Percentiles rank a stretch among this genome's conserved stretches.
Conservation (phyloP, 2,888 invertebrate species). For the Macrophya annulata region DNA sequence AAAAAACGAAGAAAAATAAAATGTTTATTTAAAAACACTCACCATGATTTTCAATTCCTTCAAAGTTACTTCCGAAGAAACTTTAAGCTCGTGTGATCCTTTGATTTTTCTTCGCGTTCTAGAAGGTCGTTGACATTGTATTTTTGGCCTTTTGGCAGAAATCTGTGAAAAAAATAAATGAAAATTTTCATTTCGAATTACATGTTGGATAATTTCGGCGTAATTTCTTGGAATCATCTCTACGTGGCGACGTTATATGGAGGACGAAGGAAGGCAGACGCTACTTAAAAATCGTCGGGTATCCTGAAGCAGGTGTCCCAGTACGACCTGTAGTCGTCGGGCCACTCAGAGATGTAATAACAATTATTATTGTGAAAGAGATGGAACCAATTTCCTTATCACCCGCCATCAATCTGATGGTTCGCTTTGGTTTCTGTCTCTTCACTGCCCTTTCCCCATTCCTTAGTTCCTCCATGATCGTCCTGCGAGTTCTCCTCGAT, state of each 20-base stretch:
- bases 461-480: background rate
- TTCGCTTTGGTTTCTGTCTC: constrained; percentile 58
- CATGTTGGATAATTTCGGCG: background rate
- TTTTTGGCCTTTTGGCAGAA: constrained; percentile 69
- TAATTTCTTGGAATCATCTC: background rate
- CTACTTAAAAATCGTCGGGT: constrained; percentile 47
- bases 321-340: constrained; percentile 47
- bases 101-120: constrained; percentile 75
- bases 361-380: constrained; percentile 74
- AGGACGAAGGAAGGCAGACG: constrained; percentile 35
- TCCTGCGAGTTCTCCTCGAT: constrained; percentile 2
- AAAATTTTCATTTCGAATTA: background rate
- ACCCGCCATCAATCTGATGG: constrained; percentile 68
- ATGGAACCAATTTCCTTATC: constrained; percentile 71
- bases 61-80: constrained; percentile 74
- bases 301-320: constrained; percentile 62
- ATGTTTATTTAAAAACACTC: constrained; percentile 58
- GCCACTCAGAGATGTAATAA: constrained; percentile 67
- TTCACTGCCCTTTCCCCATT: background rate
- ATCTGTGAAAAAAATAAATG: constrained; percentile 62
- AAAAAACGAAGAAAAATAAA: background rate
- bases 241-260: background rate
- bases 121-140: constrained; percentile 69
- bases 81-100: constrained; percentile 75
- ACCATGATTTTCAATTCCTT: constrained; percentile 76